A percentile compares a stretch with the other conserved stretches of the same genome.
phyloP scores from a whole-genome alignment of 2,888 invertebrate genomes.

The Leptopilina drosophilae region DNA sequence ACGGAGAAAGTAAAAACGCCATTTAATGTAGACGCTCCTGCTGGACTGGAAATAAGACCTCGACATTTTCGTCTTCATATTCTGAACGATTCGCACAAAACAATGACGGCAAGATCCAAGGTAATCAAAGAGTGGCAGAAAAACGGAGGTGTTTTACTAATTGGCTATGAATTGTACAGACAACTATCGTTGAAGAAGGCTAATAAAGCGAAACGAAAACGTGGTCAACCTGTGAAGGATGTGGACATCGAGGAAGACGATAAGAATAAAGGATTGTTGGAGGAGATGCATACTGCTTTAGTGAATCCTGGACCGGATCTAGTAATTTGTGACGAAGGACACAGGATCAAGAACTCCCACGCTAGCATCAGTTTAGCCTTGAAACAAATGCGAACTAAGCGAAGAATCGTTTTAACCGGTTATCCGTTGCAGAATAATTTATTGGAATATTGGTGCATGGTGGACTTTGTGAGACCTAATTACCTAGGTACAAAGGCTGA shows the following conservation, averaged over 20 bases:
- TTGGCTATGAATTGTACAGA: conserved; percentile 98
- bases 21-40: conserved; percentile 69
- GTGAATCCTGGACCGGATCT: conserved; percentile 95
- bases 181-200: conserved; percentile 89
- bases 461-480: conserved; percentile 98
- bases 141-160: conserved; percentile 94
- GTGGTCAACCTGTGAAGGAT: conserved; percentile 77
- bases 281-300: conserved; percentile 90
- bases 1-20: conserved; percentile 70
- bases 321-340: conserved; percentile 97
- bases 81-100: conserved; percentile 96
- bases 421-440: conserved; percentile 99
- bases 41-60: conserved; percentile 78
- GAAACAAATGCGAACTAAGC: conserved; percentile 95
- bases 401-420: conserved; percentile 97
- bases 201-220: conserved; percentile 81
- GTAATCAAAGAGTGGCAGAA: conserved; percentile 92
- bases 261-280: conserved; percentile 85
- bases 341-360: conserved; percentile 98
- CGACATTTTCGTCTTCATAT: conserved; percentile 93
- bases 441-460: conserved; percentile 99
- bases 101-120: conserved; percentile 90
- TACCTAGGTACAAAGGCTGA: conserved; percentile 97
- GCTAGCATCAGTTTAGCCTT: conserved; percentile 97
- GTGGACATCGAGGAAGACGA: conserved; percentile 80